These are phyloP conservation scores for Danio tinwini DNA, from an alignment of 2,797 vertebrate species.

Conservation along the genomic window DNA sequence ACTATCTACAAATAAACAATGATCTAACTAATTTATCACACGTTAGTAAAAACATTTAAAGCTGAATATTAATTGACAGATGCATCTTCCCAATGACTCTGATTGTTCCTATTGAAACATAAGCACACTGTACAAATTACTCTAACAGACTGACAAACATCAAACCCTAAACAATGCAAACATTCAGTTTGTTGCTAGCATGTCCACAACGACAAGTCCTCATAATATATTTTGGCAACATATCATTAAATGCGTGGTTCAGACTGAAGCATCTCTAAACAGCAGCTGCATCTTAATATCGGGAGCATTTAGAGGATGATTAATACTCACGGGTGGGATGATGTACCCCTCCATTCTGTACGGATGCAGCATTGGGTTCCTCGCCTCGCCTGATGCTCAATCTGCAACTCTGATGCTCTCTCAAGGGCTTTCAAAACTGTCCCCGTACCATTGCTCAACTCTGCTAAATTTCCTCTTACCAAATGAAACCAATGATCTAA, in stretches of 20 bases:
- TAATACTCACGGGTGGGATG: slow-evolving; percentile 92
- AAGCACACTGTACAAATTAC: not conserved
- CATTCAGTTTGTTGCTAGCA: not conserved
- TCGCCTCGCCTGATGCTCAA: slow-evolving; percentile 54
- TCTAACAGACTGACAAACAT: slow-evolving; percentile 21
- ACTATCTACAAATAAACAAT: no score
- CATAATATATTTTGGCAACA: not conserved
- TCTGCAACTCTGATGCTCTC: slow-evolving; percentile 62
- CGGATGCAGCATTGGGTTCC: slow-evolving; percentile 94
- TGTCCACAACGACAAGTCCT: not conserved
- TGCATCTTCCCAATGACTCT: not conserved
- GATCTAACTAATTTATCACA: not conserved
- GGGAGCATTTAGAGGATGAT: not conserved
- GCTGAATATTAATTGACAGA: not conserved
- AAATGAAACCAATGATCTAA: slow-evolving; percentile 73
- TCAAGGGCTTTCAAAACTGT: slow-evolving; percentile 84
- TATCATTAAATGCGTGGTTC: not conserved
- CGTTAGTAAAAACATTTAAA: not conserved
- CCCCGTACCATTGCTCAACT: slow-evolving; percentile 83
- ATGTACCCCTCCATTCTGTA: slow-evolving; percentile 99
- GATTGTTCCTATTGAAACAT: not conserved
- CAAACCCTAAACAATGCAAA: not conserved
- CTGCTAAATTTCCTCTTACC: slow-evolving; percentile 83
- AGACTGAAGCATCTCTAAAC: not conserved
- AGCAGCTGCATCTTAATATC: not conserved